Conservation (phyloP, 2,888 invertebrate genomes). For the Microctonus brassicae region DNA sequence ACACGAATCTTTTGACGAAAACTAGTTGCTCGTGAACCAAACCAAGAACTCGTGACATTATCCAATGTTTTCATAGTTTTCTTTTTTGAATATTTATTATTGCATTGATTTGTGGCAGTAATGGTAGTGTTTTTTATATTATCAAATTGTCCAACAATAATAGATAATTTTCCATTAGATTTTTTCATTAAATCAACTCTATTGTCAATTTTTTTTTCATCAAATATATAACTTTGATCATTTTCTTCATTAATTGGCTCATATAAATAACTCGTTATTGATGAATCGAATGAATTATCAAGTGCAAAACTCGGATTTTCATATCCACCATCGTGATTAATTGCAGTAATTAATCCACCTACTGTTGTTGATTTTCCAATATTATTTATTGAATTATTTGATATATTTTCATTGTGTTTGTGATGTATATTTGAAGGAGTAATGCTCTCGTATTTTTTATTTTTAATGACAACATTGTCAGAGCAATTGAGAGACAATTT, state of each 20-base stretch:
- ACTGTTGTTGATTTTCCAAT: not conserved
- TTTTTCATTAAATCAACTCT: not conserved
- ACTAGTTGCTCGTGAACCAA: constrained; percentile 25
- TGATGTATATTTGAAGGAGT: not conserved
- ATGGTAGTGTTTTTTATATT: not conserved
- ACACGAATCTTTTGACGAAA: constrained; percentile 32
- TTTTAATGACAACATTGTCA: not conserved
- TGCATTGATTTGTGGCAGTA: not conserved
- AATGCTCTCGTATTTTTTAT: not conserved
- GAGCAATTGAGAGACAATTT: constrained; percentile 52
- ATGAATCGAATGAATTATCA: constrained; percentile 63
- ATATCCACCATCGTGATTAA: constrained; percentile 44
- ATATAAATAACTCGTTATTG: constrained; percentile 57
- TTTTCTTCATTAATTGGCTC: constrained; percentile 24
- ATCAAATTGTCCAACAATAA: constrained; percentile 24
- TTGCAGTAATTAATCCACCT: not conserved
- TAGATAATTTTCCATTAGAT: constrained; percentile 8
- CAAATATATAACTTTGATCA: not conserved
- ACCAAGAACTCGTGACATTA: not conserved
- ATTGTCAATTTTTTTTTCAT: not conserved
- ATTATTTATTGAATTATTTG: not conserved
- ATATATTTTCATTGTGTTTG: not conserved
- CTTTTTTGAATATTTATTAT: not conserved
- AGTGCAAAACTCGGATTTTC: constrained; percentile 65
- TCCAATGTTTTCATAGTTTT: not conserved